These are phyloP conservation scores for Antheraea mylitta DNA, from an alignment of 1,140 invertebrate genomes.

Conservation along the genomic window DNA sequence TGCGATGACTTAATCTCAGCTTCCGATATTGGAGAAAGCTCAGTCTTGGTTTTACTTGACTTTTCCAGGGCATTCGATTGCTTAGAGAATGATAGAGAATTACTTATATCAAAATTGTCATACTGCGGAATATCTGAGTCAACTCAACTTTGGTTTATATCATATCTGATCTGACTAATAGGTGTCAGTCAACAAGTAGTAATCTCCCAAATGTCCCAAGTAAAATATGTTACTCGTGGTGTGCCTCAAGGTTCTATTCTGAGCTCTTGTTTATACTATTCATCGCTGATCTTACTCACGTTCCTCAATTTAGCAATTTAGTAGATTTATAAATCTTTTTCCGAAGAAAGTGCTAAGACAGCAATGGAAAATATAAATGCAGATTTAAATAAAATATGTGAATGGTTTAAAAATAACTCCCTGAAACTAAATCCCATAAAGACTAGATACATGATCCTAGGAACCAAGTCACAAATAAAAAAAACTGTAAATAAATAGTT, in stretches of 20 bases:
- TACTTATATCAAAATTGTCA: conserved; percentile 13
- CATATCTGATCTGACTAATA: background rate
- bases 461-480: conserved; percentile 8
- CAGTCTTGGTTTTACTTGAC: conserved; percentile 20
- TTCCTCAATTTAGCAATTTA: background rate
- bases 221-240: too few species aligned
- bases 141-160: conserved; percentile 2
- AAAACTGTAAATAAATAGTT: background rate
- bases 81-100: conserved; percentile 12
- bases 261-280: conserved; percentile 12
- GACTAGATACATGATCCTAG: background rate
- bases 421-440: conserved; percentile 11
- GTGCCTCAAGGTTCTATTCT: background rate
- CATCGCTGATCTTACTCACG: background rate
- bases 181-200: conserved; percentile 2
- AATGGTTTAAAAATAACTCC: background rate
- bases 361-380: too few species aligned
- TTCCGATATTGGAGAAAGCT: conserved; percentile 10
- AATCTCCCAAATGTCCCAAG: background rate
- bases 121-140: background rate
- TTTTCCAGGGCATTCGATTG: conserved; percentile 23
- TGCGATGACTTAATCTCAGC: conserved; percentile 1
- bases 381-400: conserved; percentile 15
- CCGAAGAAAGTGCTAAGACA: background rate
- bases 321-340: conserved; percentile 17